A percentile compares a stretch with the other conserved stretches of the same genome.
These are phyloP conservation scores for Denticeps clupeoides DNA, from an alignment of 2,797 vertebrate genomes.

Conservation along the genomic window DNA sequence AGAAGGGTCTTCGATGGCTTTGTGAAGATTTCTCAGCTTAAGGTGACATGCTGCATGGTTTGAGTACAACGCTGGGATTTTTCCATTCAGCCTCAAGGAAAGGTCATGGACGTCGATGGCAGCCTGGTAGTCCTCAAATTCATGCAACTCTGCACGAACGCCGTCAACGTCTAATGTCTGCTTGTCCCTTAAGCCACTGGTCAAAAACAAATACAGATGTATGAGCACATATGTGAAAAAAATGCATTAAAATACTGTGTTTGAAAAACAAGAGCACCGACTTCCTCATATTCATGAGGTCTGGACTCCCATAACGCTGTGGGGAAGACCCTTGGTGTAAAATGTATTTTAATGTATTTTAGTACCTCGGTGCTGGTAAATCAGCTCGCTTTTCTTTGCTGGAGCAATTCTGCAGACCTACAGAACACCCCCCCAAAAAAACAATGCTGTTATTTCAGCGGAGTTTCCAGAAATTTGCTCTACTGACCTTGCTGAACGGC, in stretches of 20 bases:
- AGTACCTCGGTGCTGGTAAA: conserved; percentile 61
- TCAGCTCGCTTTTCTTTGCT: conserved; percentile 40
- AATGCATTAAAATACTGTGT: too few relatives aligned
- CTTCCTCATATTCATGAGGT: conserved; percentile 81
- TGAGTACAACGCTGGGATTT: conserved; percentile 69
- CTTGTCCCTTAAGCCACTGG: conserved; percentile 85
- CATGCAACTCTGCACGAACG: conserved; percentile 53
- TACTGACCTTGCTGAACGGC: conserved; percentile 7
- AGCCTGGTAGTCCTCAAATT: conserved; percentile 70
- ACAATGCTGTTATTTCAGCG: neutral
- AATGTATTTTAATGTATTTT: conserved; percentile 68
- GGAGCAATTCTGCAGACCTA: conserved; percentile 18
- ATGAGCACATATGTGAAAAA: neutral
- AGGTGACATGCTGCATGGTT: conserved; percentile 92
- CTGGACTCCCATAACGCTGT: conserved; percentile 82
- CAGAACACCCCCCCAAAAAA: neutral
- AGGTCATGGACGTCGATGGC: conserved; percentile 79
- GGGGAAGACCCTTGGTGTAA: conserved; percentile 81
- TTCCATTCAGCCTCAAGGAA: conserved; percentile 68
- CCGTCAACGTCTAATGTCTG: conserved; percentile 63
- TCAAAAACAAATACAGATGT: conserved; percentile 3
- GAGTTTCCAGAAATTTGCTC: neutral
- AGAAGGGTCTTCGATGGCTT: conserved; percentile 81
- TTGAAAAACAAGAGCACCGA: conserved; percentile 28
- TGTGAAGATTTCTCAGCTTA: conserved; percentile 82